Evolutionary conservation across 37 sponge, comb jelly and placozoan species (phyloP), one percentile per base, ranked within the genome.

Genomic region (Theonella swinhoei): DNA sequence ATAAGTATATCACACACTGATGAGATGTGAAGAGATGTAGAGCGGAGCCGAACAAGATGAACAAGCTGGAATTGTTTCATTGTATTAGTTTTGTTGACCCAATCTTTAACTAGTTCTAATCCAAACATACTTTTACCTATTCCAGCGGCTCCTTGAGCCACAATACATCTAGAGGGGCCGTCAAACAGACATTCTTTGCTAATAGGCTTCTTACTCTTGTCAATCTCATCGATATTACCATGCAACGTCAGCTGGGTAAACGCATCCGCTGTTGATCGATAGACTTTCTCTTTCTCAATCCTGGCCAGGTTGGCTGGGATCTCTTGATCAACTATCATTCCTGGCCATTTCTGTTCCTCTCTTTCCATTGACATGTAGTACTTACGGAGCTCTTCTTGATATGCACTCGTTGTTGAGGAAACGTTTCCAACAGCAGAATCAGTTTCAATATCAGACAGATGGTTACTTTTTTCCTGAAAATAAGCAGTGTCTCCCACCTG

Each of bases 91-190:
- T 66, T 66, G 17, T 5, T 8, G 7, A 14, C 54, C 54, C 54
- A 47, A n/a, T 29, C 31, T 5, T 19, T 19, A 9, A 24, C 68
- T 24, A 66, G 28, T 19, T 66, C 68, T 30, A 7, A 24, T 5
- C 20, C 68, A 66, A 66, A 66, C 31, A 29, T 66, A 24, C 68
- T 66, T 19, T 66, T 66, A 8, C 68, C 68, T 66, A 66, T 29
- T 8, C 68, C 68, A 66, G 68, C 31, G 5, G 68, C 68, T n/a
- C 74, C 74, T 38, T 39, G 41, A 28, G 36, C 39, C 17, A 66
- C 7, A 30, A 66, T 24, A 47, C 54, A 47, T 14, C 54, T 47
- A 17, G 54, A 47, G 54, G 7, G 11, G 11, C 54, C 54, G 22
- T 30, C 31, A n/a, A 30, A 29, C 22, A 66, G 31, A 7, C 68